Conservation (phyloP, 2,113 vertebrate genomes). For the Excalfactoria chinensis region DNA sequence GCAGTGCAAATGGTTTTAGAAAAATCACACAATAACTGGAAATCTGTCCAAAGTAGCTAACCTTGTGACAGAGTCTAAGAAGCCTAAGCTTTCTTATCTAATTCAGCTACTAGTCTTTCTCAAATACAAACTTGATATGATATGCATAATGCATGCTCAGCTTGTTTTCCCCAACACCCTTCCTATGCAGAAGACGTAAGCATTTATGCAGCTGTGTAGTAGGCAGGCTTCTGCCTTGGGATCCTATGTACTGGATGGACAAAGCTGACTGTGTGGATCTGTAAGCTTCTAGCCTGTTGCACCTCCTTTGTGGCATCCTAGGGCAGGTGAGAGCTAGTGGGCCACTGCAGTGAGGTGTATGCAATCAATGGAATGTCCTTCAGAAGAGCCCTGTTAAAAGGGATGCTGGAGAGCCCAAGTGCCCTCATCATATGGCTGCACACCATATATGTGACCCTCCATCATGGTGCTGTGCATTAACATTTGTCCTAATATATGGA, state of each 20-base stretch:
- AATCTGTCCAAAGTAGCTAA: neutral
- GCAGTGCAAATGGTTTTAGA: neutral
- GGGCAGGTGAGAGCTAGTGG: neutral
- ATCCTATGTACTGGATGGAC: neutral
- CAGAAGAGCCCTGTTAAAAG: neutral
- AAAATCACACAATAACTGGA: neutral
- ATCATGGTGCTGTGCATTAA: neutral
- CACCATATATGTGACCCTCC: neutral
- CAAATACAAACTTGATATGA: rapidly evolving
- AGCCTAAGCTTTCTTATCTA: neutral
- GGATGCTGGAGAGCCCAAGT: neutral
- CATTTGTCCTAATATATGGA: neutral
- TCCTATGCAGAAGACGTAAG: neutral
- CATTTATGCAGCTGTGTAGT: neutral
- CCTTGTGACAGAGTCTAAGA: neutral
- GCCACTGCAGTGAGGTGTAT: neutral
- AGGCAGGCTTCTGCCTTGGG: neutral
- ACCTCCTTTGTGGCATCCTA: neutral
- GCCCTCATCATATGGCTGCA: rapidly evolving
- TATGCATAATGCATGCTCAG: neutral
- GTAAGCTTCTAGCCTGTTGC: neutral
- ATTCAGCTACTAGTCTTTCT: neutral
- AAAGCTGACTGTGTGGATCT: neutral
- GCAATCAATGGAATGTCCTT: neutral
- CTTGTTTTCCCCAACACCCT: neutral